A percentile compares a stretch with the other conserved stretches of the same genome.
These are phyloP conservation scores for Eudemis profundana DNA, from an alignment of 2,888 invertebrate species.

Conservation along the genomic window DNA sequence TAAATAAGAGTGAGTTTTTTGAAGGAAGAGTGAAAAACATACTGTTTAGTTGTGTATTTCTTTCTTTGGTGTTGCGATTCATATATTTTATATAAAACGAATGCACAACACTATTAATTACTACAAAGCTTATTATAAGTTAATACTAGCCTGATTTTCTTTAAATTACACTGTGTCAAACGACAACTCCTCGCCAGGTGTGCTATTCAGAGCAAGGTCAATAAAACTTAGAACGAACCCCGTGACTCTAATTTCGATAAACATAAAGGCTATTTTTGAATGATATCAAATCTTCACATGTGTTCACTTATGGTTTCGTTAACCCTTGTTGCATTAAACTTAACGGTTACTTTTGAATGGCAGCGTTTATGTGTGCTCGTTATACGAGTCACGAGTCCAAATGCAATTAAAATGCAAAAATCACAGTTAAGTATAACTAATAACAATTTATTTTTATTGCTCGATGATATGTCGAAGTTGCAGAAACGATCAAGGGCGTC, in stretches of 20 bases:
- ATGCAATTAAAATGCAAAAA: conserved; percentile 44
- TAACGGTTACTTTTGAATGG: conserved; percentile 23
- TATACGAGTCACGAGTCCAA: conserved; percentile 47
- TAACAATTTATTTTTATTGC: conserved; percentile 44
- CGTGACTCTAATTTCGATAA: conserved; percentile 15
- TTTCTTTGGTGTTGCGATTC: not conserved
- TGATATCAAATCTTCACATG: conserved; percentile 28
- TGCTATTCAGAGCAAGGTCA: conserved; percentile 58
- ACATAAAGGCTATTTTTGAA: conserved; percentile 13
- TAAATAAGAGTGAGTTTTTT: too few relatives aligned
- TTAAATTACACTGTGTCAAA: conserved; percentile 52
- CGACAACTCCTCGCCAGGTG: conserved; percentile 48
- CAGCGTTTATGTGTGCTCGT: conserved; percentile 38
- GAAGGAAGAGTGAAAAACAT: too few relatives aligned
- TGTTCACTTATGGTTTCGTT: conserved; percentile 11
- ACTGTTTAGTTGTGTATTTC: too few relatives aligned
- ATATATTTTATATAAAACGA: not conserved
- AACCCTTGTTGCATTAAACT: not conserved
- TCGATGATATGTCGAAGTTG: conserved; percentile 26
- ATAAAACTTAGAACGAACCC: conserved; percentile 47
- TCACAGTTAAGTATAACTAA: conserved; percentile 40
- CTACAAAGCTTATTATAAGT: conserved; percentile 48
- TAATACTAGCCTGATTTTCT: conserved; percentile 48
- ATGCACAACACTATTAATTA: conserved; percentile 33
- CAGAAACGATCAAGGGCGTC: conserved; percentile 24